Evolutionary conservation across 2,113 vertebrate species (phyloP), one percentile per base, ranked within the genome.

Genomic region (Xenotilapia longispinis): DNA sequence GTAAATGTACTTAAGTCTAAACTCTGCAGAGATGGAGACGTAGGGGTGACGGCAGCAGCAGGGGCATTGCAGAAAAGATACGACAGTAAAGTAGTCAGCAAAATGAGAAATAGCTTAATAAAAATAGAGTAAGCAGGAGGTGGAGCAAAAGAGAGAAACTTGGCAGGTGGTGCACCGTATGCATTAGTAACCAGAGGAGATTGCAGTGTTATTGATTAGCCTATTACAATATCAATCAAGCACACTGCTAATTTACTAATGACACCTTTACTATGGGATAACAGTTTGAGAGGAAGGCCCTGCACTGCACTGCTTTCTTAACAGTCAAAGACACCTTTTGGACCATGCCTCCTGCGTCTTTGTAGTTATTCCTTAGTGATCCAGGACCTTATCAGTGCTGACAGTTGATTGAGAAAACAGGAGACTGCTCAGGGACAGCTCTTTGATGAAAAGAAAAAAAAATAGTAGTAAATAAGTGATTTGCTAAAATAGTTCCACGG

Each of bases 191-290:
- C 84, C 78, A 82, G 36, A 86, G 38, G 84, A 81, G 63, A 90
- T 93, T 84, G 94, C 91, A 88, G 87, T 81, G 60, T 15, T 94
- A 94, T 95, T 87, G 93, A 95, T 92, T 83, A 58, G 47, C 9
- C 85, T 82, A 80, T 91, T 86, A 85, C 53, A 87, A 82, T 89
- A 93, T 95, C 92, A 93, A 91, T 95, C 94, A 92, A 81, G 47
- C 73, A 58, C 45, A 14, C 84, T 84, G 92, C 88, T 93, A 93
- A 95, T 94, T 95, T 88, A 91, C 92, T 93, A 94, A 95, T 91
- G 93, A 92, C 90, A 92, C 80, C 45, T 89, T 90, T 84, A 87
- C 80, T 79, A 60, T 82, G 68, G 75, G 82, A 63, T 36, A 84
- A 81, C 33, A 47, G 26, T n/a, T 28, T 19, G 36, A 47, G 31